Percentiles rank a stretch among this genome's conserved stretches.
These are phyloP conservation scores for Temnopleurus reevesii DNA, from an alignment of 53 echinoderm and acorn worm species.

Conservation along the genomic window DNA sequence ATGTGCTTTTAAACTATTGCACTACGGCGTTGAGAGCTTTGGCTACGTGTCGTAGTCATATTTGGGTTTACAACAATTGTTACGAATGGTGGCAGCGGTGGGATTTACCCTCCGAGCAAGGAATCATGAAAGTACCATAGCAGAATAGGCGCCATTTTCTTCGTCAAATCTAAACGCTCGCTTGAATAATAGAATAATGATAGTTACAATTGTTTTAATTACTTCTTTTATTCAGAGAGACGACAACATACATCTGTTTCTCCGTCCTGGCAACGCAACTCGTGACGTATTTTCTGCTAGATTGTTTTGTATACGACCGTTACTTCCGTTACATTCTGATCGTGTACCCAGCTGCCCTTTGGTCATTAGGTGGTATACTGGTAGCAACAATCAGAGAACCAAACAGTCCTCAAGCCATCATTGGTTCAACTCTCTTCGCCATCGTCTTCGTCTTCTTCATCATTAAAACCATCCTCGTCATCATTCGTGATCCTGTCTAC, in stretches of 20 bases:
- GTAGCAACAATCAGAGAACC: slow-evolving; percentile 46
- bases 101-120: no score
- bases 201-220: no score
- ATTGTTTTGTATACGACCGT: slow-evolving; percentile 67
- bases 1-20: no score
- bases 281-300: slow-evolving; percentile 68
- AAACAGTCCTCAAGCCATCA: slow-evolving; percentile 10
- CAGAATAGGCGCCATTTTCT: no score
- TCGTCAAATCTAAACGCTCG: background rate
- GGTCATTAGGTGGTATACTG: slow-evolving; percentile 66
- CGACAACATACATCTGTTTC: slow-evolving; percentile 59
- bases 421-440: slow-evolving; percentile 21
- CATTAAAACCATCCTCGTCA: slow-evolving; percentile 44
- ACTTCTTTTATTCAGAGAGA: background rate
- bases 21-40: no score
- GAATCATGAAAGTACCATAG: no score
- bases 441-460: slow-evolving; percentile 52
- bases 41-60: no score
- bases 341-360: slow-evolving; percentile 67
- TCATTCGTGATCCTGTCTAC: slow-evolving; percentile 42
- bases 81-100: no score
- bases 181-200: no score
- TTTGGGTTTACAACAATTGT: no score
- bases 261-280: slow-evolving; percentile 61
- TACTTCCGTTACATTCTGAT: slow-evolving; percentile 77